phyloP scores from a whole-genome alignment of 1,140 invertebrate species.

The Pogonomyrmex barbatus region DNA sequence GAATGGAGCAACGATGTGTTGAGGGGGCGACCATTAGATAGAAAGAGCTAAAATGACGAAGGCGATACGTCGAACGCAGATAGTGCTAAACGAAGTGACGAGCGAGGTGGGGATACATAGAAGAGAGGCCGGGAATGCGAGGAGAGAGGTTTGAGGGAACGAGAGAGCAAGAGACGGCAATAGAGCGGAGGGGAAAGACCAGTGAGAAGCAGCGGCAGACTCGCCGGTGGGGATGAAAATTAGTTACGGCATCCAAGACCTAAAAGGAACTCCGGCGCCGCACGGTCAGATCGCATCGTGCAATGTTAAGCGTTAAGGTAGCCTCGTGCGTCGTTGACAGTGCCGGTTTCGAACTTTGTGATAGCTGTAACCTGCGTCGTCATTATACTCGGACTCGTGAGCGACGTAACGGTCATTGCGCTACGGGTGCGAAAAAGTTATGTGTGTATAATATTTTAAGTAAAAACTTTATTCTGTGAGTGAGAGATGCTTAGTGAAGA shows the following conservation, averaged over 20 bases:
- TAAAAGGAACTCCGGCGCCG: constrained; percentile 82
- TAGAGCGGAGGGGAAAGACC: constrained; percentile 72
- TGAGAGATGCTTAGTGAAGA: constrained; percentile 84
- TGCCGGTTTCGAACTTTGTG: constrained; percentile 75
- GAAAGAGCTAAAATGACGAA: constrained; percentile 42
- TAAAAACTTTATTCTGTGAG: constrained; percentile 84
- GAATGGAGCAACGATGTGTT: constrained; percentile 61
- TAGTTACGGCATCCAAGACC: constrained; percentile 85
- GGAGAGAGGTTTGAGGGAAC: constrained; percentile 41
- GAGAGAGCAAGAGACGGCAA: constrained; percentile 63
- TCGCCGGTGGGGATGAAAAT: constrained; percentile 82
- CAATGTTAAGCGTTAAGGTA: constrained; percentile 84
- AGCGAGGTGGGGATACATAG: constrained; percentile 53
- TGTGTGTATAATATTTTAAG: constrained; percentile 63
- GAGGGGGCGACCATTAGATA: constrained; percentile 56
- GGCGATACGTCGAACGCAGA: constrained; percentile 45
- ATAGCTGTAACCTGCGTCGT: constrained; percentile 49
- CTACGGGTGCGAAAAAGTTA: constrained; percentile 69
- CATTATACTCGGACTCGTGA: constrained; percentile 82
- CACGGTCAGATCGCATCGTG: constrained; percentile 81
- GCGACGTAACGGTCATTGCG: constrained; percentile 58
- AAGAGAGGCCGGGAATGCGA: constrained; percentile 42
- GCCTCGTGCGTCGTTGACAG: constrained; percentile 77
- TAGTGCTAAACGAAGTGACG: constrained; percentile 40
- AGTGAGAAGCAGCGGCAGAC: constrained; percentile 80